Evolutionary conservation across 1,140 invertebrate genomes (phyloP), one percentile per base, ranked within the genome.

Genomic region (Amphibalanus amphitrite): DNA sequence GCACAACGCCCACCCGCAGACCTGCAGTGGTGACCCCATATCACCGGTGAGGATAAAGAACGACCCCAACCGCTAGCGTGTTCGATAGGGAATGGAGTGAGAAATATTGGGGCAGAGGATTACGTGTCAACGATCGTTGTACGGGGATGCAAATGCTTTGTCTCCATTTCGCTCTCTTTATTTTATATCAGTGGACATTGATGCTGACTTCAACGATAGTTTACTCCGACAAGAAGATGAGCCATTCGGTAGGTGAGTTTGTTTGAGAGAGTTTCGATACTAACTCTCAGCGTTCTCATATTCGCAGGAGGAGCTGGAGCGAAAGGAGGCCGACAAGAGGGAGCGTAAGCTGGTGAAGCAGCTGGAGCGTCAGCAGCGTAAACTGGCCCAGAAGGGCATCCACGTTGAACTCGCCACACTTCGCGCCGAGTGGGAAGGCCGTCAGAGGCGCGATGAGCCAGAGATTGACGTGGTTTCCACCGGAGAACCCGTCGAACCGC

Each of bases 1-100:
- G 4, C 95, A 98, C 83, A 98, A 98, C 82, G 93, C 95, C 15
- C 95, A 98, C 80, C 95, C 95, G 0, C 94, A 97, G 79, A 95
- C 93, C 47, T 98, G 96, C 82, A 94, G 91, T 75, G 96, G 96
- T 0, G 95, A 97, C 76, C 96, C 96, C 0, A 97, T 99, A 74
- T 92, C 93, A 33, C 91, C 92, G 8, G 65, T 67, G 26, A 67
- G 65, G 15, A 38, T 4, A 15, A 38, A 15, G n/a, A n/a, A n/a
- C n/a, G n/a, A n/a, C n/a, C n/a, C n/a, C n/a, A n/a, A n/a, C n/a
- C n/a, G n/a, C n/a, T n/a, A n/a, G n/a, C n/a, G n/a, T n/a, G n/a
- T n/a, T n/a, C n/a, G n/a, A n/a, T n/a, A n/a, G n/a, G n/a, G n/a
- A n/a, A n/a, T n/a, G n/a, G n/a, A n/a, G n/a, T n/a, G n/a, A n/a